A percentile compares a stretch with the other conserved stretches of the same genome.
These are phyloP conservation scores for Syrrhaptes paradoxus DNA, from an alignment of 2,113 vertebrate genomes.

Conservation along the genomic window DNA sequence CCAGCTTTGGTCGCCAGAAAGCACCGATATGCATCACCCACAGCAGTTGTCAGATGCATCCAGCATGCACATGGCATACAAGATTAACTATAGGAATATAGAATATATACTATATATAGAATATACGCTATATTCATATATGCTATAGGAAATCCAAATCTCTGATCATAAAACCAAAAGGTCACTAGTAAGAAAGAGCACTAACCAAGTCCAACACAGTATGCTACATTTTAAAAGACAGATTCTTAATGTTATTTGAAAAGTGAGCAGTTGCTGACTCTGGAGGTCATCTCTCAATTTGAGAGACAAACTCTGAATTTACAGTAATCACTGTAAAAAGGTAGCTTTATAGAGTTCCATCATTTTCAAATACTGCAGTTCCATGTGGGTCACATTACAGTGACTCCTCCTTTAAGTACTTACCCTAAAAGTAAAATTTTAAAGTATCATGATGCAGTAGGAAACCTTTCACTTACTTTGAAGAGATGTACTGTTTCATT, in stretches of 20 bases:
- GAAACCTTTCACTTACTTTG: constrained; percentile 81
- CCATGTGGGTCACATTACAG: not conserved
- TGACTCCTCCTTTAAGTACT: not conserved
- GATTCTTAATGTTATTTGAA: not conserved
- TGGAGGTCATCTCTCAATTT: not conserved
- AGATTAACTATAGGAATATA: not conserved
- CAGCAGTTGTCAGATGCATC: not conserved
- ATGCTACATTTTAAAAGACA: not conserved
- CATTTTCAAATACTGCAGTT: not conserved
- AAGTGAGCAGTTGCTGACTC: not conserved
- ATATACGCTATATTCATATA: not conserved
- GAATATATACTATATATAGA: too few species aligned
- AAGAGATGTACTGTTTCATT: constrained; percentile 83
- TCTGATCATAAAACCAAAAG: not conserved
- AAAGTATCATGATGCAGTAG: not conserved
- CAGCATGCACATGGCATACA: not conserved
- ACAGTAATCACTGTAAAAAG: not conserved
- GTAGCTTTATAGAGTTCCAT: not conserved
- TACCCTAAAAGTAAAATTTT: not conserved
- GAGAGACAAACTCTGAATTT: not conserved
- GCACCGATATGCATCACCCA: not conserved
- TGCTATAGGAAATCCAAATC: not conserved
- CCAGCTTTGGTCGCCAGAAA: not conserved
- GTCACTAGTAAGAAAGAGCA: not conserved
- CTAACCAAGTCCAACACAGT: not conserved